Evolutionary conservation across 2,113 vertebrate species (phyloP), one percentile per base, ranked within the genome.

Genomic region (Micromys minutus): DNA sequence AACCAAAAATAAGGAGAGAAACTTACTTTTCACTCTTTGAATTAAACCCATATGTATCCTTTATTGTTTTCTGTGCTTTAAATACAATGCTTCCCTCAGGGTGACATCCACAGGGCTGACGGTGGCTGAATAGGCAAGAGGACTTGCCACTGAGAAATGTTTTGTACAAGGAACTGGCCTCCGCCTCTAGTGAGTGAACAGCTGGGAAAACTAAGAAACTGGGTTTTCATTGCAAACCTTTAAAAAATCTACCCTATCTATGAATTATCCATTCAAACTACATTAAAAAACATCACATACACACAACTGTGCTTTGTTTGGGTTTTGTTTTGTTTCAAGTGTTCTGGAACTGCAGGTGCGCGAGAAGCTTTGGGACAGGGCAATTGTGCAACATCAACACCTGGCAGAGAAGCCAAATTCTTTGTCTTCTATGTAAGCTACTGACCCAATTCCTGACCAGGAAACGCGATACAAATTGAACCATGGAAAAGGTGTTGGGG

Each of bases 371-470:
- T 75, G 79, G 72, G 55, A 85, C 34, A 61, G 36, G 65, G 83
- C 75, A 74, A 34, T 42, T 95, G 85, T 81, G 91, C 87, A 91
- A 95, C 34, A 81, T 34, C 90, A 77, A 50, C 21, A 72, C 42
- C 76, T 59, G 87, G 59, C 65, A 92, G 75, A 72, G 85, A 39
- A 59, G 24, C 11, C 83, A 76, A 75, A 96, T 93, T 96, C 92
- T 87, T 95, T 47, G 36, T 87, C 57, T 71, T 96, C 69, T 87
- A 59, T 74, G 84, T 89, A 81, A 97, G 94, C 74, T 45, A 79
- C 72, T 77, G 85, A 89, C 81, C 80, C 31, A 61, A 17, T 74
- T 84, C 63, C n/a, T 91, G 83, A 79, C 31, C 4, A 89, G 67
- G 36, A 94, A 94, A 65, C 3, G 34, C 61, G 85, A 79, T 1